Base-by-base conservation (phyloP, 2,888 invertebrate genomes). In the Brenthis daphne region DNA sequence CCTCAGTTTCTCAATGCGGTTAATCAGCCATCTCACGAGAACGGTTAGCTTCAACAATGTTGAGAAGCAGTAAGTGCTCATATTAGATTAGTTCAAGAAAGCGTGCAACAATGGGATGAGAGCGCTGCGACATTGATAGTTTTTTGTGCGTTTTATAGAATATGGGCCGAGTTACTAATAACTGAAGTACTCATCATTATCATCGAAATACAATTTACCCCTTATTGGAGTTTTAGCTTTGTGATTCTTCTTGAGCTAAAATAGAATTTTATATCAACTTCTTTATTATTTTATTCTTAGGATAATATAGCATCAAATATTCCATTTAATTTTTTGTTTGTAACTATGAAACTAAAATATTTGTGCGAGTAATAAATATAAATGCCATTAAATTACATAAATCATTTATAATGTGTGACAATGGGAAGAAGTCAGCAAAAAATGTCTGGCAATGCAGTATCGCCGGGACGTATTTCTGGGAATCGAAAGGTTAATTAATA, bases 31-130 rank as follows among this genome's bases (percentile, higher is more conserved):
- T 83, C 82, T 80, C 85, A 82, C 83, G 84, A 83, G 82, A 85
- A 82, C 79, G 68, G 71, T 74, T 72, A 73, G 51, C 13, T 73
- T 79, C 78, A 85, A 87, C 90, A 91, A 90, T 89, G 88, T 92
- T 90, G 91, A 85, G 90, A 92, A 90, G 83, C 75, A 69, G 67
- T 70, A 78, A 78, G 55, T 48, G 78, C 77, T 72, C 78, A 77
- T 79, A 80, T 84, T 80, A 82, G 82, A 86, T 84, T 82, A 83
- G 86, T 81, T 82, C 81, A 87, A 84, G 91, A 90, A 90, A 89
- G 89, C 83, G 79, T 77, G 82, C 82, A 89, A 92, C 92, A 92
- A 92, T 92, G 82, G 78, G 80, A 82, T 85, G 88, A 80, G 87
- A 87, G 82, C 79, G 79, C 74, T 80, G 85, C 84, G 89, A 88